phyloP scores from a whole-genome alignment of 1,140 invertebrate species.

The Temnothorax longispinosus region DNA sequence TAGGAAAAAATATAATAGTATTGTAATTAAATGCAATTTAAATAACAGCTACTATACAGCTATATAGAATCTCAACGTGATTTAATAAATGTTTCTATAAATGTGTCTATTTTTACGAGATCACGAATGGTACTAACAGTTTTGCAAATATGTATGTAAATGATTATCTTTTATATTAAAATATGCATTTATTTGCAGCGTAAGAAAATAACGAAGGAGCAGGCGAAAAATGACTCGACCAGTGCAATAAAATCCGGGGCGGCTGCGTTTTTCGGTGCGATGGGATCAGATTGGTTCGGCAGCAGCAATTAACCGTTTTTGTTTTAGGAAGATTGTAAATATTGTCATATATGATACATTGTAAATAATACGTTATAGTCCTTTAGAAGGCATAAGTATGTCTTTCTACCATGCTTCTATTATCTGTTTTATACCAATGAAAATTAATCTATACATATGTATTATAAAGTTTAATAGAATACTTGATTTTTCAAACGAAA shows the following conservation, averaged over 20 bases:
- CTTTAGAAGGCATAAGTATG: neutral
- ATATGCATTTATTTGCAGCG: conserved; percentile 69
- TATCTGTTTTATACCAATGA: conserved; percentile 46
- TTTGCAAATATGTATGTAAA: neutral
- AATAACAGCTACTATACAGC: neutral
- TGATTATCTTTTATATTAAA: neutral
- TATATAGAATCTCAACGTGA: neutral
- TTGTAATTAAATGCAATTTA: neutral
- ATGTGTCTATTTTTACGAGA: neutral
- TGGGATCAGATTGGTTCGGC: conserved; percentile 92
- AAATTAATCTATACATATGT: conserved; percentile 11
- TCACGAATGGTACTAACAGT: neutral
- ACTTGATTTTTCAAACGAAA: neutral
- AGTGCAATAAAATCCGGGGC: conserved; percentile 89
- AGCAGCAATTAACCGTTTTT: conserved; percentile 78
- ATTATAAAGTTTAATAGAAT: conserved; percentile 11
- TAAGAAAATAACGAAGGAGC: conserved; percentile 80
- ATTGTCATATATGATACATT: conserved; percentile 40
- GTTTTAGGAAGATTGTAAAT: conserved; percentile 57
- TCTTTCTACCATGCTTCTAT: conserved; percentile 38
- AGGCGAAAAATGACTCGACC: conserved; percentile 80
- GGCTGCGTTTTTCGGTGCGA: conserved; percentile 91
- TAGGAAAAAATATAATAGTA: neutral
- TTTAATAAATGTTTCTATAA: conserved; percentile 2
- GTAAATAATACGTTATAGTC: conserved; percentile 57